Evolutionary conservation across 1,140 invertebrate species (phyloP), one percentile per base, ranked within the genome.

Genomic region (Epicauta chinensis): DNA sequence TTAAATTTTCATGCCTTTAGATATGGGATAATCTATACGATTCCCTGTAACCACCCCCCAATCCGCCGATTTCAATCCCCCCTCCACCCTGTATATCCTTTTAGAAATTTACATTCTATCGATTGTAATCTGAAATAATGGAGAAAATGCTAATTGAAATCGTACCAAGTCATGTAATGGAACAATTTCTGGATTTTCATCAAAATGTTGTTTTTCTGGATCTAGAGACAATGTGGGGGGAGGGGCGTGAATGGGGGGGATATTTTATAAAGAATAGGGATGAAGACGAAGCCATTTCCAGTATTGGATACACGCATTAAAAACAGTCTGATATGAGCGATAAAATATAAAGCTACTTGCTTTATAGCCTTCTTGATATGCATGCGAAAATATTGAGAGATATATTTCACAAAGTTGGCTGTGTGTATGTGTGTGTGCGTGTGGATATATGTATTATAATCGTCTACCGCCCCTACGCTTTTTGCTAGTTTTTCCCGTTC

Each of bases 241-340:
- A 23, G 23, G 7, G 23, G 23, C 23, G 23, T 7, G 23, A 23
- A 23, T 31, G 29, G 2, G 38, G 38, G 15, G 38, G 13, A 29
- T 11, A 16, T 23, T 23, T 23, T n/a, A 3, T 23, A 23, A 23
- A 23, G 23, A 23, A 23, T 23, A 23, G 23, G 4, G 23, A 23
- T 6, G 14, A 6, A 11, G 16, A 30, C 35, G 45, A 56, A 15
- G 43, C 50, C 55, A 56, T 56, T 56, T 56, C 55, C 49, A 45
- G 58, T 62, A 62, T 62, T 62, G 60, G 60, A 62, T 62, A 62
- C 58, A 62, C 46, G 55, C 60, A 62, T 62, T 62, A 62, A 62
- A 60, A 62, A 62, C 60, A 51, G 53, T 57, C 60, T 60, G 60
- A 62, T 62, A 62, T 60, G 60, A 47, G 53, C 58, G 53, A 60